phyloP scores from a whole-genome alignment of 2,113 vertebrate genomes.

The Calypte anna region DNA sequence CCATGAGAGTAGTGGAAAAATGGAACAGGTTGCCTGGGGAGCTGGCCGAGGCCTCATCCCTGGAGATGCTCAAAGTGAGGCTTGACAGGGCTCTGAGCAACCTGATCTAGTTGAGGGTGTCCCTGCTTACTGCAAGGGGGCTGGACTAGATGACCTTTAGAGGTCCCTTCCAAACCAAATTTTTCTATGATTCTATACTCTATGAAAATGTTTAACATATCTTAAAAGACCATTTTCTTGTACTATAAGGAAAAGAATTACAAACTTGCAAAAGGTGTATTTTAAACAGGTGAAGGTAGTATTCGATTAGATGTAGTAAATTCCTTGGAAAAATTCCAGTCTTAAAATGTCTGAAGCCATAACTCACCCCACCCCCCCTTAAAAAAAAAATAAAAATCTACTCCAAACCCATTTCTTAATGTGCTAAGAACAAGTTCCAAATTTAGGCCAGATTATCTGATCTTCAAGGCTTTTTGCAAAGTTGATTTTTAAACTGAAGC shows the following conservation, averaged over 20 bases:
- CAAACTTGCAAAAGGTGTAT: neutral
- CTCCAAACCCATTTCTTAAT: neutral
- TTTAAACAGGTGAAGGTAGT: neutral
- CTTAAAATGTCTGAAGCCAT: neutral
- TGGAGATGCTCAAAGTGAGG: too few species aligned
- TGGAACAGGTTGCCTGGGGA: too few species aligned
- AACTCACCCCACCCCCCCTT: accelerated
- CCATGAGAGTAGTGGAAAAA: too few species aligned
- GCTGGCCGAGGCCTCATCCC: too few species aligned
- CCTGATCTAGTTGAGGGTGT: too few species aligned
- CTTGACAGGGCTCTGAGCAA: too few species aligned
- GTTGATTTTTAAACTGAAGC: neutral
- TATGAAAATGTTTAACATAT: neutral
- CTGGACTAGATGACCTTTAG: too few species aligned
- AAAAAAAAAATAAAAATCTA: neutral
- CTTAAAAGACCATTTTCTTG: neutral
- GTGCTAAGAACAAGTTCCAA: neutral
- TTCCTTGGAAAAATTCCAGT: neutral
- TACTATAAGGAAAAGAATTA: neutral
- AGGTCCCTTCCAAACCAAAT: too few species aligned
- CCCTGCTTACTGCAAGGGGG: too few species aligned
- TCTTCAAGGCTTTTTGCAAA: neutral
- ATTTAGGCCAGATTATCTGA: neutral
- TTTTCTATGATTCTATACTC: too few species aligned
- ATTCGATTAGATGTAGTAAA: neutral